phyloP scores from a whole-genome alignment of 2,888 invertebrate genomes.

The Thereva unica region DNA sequence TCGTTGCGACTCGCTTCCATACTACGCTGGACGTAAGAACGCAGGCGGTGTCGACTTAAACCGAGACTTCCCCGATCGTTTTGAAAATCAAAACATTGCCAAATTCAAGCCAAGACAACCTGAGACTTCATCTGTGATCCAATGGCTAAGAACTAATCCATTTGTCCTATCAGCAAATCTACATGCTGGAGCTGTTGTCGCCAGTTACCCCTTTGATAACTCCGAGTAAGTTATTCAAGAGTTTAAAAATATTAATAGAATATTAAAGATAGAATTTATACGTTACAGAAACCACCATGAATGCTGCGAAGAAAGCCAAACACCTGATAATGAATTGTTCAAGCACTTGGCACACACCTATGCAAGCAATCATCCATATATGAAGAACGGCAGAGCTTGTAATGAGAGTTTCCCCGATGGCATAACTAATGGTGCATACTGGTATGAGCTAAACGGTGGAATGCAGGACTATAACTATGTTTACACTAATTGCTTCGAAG shows the following conservation, averaged over 20 bases:
- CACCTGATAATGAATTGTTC: conserved; percentile 84
- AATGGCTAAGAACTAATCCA: conserved; percentile 83
- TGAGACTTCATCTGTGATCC: conserved; percentile 86
- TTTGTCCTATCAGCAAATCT: conserved; percentile 94
- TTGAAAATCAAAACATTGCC: conserved; percentile 60
- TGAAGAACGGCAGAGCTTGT: conserved; percentile 76
- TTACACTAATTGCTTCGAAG: conserved; percentile 92
- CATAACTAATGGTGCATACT: conserved; percentile 88
- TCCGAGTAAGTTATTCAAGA: conserved; percentile 64
- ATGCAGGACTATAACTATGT: conserved; percentile 99
- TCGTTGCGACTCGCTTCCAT: conserved; percentile 69
- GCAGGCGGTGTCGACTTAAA: conserved; percentile 82
- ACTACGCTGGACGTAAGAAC: conserved; percentile 78
- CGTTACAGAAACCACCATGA: conserved; percentile 59
- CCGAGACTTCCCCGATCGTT: conserved; percentile 91
- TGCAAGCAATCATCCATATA: conserved; percentile 72
- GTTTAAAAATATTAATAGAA: not conserved
- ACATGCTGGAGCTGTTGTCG: conserved; percentile 90
- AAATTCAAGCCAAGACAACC: conserved; percentile 67
- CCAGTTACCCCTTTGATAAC: conserved; percentile 95
- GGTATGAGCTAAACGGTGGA: conserved; percentile 90
- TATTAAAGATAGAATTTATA: conserved; percentile 1
- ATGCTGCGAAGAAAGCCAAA: conserved; percentile 73
- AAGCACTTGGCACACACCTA: conserved; percentile 76
- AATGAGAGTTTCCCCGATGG: conserved; percentile 77